These are phyloP conservation scores for Morpho achilles DNA, from an alignment of 2,888 invertebrate genomes.

Conservation along the genomic window DNA sequence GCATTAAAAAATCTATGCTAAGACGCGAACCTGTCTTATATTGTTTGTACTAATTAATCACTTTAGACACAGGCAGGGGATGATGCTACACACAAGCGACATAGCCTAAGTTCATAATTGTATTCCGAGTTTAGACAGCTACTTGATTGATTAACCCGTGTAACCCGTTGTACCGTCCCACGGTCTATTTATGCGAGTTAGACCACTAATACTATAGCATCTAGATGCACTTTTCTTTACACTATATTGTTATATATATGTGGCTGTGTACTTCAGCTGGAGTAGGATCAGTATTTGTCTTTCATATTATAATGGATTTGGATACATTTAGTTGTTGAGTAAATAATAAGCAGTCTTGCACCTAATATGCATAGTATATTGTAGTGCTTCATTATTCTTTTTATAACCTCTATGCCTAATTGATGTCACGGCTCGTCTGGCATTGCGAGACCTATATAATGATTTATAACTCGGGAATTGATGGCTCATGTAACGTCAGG, in stretches of 20 bases:
- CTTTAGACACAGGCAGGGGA: conserved; percentile 44
- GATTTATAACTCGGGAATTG: too few relatives aligned
- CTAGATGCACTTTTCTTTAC: conserved; percentile 22
- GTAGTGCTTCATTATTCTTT: background rate
- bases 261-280: conserved; percentile 14
- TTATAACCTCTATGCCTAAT: background rate
- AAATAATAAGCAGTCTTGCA: conserved; percentile 5
- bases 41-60: conserved; percentile 61
- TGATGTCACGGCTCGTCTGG: too few relatives aligned
- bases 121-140: conserved; percentile 71
- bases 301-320: conserved; percentile 19
- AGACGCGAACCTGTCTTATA: conserved; percentile 19
- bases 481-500: too few relatives aligned
- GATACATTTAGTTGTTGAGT: conserved; percentile 8
- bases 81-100: conserved; percentile 58
- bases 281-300: conserved; percentile 24
- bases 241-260: conserved; percentile 14
- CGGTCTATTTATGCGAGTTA: conserved; percentile 40
- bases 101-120: conserved; percentile 75
- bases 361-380: background rate
- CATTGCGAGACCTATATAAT: too few relatives aligned
- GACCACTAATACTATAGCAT: conserved; percentile 46
- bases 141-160: conserved; percentile 66
- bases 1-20: background rate
- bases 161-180: conserved; percentile 38